These are phyloP conservation scores for Gymnobelideus leadbeateri DNA, from an alignment of 2,113 vertebrate genomes.

Conservation along the genomic window DNA sequence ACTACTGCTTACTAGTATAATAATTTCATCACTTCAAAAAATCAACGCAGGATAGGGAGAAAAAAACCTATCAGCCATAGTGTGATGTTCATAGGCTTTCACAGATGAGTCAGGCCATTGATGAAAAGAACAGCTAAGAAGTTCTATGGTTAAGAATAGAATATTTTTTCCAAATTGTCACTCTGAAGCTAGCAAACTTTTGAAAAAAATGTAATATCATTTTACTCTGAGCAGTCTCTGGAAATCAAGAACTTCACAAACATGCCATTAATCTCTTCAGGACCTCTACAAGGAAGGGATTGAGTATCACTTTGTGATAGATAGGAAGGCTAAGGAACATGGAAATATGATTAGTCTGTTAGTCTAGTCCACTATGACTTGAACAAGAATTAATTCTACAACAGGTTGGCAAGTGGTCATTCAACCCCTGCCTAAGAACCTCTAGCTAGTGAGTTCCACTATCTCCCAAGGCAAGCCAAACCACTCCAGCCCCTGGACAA, in stretches of 20 bases:
- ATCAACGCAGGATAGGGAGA: neutral
- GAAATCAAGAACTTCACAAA: conserved; percentile 53
- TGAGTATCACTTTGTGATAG: conserved; percentile 1
- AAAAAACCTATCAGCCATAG: neutral
- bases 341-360: neutral
- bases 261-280: conserved; percentile 51
- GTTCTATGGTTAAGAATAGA: neutral
- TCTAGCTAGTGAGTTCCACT: neutral
- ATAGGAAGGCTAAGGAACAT: neutral
- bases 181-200: neutral
- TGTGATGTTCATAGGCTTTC: conserved; percentile 16
- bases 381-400: neutral
- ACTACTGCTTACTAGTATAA: neutral
- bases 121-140: neutral
- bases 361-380: neutral
- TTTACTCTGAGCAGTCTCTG: neutral
- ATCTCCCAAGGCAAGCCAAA: neutral
- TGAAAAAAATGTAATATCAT: neutral
- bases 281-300: neutral
- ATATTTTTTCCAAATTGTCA: neutral
- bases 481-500: neutral
- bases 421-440: neutral
- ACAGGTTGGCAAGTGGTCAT: neutral
- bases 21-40: neutral
- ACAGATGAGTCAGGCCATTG: neutral